Base-by-base conservation (phyloP, 2,797 vertebrate genomes). In the Pelochelys cantorii region DNA sequence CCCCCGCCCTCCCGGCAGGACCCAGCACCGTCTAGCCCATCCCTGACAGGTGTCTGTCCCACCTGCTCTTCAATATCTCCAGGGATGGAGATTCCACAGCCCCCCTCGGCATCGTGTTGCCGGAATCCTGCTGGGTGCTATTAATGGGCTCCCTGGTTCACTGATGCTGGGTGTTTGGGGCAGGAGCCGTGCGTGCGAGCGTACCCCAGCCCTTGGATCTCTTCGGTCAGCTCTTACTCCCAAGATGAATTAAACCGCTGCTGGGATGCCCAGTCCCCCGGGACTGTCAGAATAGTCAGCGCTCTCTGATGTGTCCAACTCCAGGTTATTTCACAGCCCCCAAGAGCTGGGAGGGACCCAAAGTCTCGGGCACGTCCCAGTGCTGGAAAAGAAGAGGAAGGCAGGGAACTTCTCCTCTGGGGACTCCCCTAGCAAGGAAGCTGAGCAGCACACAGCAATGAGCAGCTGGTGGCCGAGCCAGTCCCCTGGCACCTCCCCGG, bases 161-260 rank as follows among this genome's bases (percentile, higher is more conserved):
- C 1, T 14, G 1, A 81, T 77, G 90, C 56, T 11, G 12, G 4
- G 11, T 78, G 78, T 77, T 74, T 4, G 54, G 34, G 6, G 57
- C 60, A 59, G 81, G 65, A 62, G 34, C 89, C 87, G 84, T 89
- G 62, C 20, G 0, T n/a, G 42, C 42, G 7, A 48, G 60, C 7
- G 5, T 88, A 92, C 93, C 95, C 90, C 48, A 13, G 1, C 83
- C 85, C 83, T 90, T 1, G 81, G 91, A 92, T 83, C 92, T 52
- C 60, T 42, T 48, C 54, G 87, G 68, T 82, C 7, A 79, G 31
- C 3, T 0, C 13, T 84, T 88, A 85, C 81, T 81, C 22, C 57
- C 80, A 8, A 88, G 80, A 29, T 7, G 31, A 77, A 12, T 83
- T 65, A 8, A 0, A 20, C 1, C 0, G 12, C 52, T 34, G 78